These are phyloP conservation scores for Morinoia aosen DNA, from an alignment of 2,888 invertebrate genomes.

Conservation along the genomic window DNA sequence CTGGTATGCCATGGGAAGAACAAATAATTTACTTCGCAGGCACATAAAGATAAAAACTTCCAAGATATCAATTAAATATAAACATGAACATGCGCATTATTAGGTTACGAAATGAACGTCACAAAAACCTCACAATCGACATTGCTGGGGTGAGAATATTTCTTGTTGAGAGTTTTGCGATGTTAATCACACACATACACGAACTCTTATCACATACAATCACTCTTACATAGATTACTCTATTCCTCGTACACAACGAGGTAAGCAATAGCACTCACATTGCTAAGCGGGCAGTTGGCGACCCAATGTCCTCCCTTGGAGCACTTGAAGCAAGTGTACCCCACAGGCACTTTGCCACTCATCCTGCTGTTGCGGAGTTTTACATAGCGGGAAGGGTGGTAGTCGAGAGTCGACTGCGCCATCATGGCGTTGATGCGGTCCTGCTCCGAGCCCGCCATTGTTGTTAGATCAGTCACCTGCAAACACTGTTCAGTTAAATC, in stretches of 20 bases:
- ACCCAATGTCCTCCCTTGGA: slow-evolving; percentile 97
- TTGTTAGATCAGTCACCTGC: slow-evolving; percentile 67
- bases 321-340: slow-evolving; percentile 95
- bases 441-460: slow-evolving; percentile 81
- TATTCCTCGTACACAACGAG: no score
- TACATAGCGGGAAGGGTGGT: slow-evolving; percentile 88
- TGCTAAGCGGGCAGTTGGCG: slow-evolving; percentile 88
- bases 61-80: no score
- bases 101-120: no score
- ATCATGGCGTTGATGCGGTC: slow-evolving; percentile 99
- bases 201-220: no score
- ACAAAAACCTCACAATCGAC: no score
- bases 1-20: not conserved
- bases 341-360: slow-evolving; percentile 76
- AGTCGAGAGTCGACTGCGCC: slow-evolving; percentile 95
- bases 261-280: slow-evolving; percentile 71
- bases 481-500: not conserved
- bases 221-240: no score
- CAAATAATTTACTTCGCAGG: not conserved
- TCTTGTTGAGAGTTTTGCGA: no score
- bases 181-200: no score
- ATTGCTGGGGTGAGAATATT: no score
- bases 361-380: slow-evolving; percentile 65
- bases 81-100: no score
- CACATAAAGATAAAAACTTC: no score